These are phyloP conservation scores for Homarus americanus DNA, from an alignment of 1,140 invertebrate species.

Conservation along the genomic window DNA sequence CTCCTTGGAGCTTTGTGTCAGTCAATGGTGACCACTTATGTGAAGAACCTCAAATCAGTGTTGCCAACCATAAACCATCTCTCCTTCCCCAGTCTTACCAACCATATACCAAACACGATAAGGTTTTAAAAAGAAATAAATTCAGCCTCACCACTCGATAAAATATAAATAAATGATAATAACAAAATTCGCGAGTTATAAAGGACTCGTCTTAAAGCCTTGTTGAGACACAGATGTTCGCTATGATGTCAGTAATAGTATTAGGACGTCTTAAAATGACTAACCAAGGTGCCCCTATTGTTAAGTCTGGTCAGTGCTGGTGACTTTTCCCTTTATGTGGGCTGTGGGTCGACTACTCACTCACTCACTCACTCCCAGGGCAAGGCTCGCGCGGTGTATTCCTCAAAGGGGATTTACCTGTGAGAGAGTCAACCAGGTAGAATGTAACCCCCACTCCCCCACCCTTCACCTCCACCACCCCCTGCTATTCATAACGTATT, in stretches of 20 bases:
- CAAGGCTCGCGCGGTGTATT: too few relatives aligned
- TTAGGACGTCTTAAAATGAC: neutral
- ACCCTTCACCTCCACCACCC: neutral
- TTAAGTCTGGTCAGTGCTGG: neutral
- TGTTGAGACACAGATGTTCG: neutral
- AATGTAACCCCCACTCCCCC: neutral
- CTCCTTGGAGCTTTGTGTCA: slow-evolving; percentile 42
- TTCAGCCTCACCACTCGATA: too few relatives aligned
- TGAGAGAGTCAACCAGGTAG: neutral
- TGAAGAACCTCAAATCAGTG: slow-evolving; percentile 1
- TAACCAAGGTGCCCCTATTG: neutral
- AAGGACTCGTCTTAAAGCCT: too few relatives aligned
- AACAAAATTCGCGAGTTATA: too few relatives aligned
- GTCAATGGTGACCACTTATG: slow-evolving; percentile 51
- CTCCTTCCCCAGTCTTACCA: too few relatives aligned
- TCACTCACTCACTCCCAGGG: too few relatives aligned
- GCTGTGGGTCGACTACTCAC: neutral
- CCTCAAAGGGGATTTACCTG: too few relatives aligned
- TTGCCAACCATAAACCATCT: neutral
- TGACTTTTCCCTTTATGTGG: neutral
- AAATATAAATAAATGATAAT: too few relatives aligned
- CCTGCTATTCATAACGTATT: too few relatives aligned
- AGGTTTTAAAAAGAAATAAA: too few relatives aligned
- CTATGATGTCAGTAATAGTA: neutral
- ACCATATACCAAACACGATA: too few relatives aligned